Conservation (phyloP, 2,797 vertebrate genomes). For the Spatula clypeata region DNA sequence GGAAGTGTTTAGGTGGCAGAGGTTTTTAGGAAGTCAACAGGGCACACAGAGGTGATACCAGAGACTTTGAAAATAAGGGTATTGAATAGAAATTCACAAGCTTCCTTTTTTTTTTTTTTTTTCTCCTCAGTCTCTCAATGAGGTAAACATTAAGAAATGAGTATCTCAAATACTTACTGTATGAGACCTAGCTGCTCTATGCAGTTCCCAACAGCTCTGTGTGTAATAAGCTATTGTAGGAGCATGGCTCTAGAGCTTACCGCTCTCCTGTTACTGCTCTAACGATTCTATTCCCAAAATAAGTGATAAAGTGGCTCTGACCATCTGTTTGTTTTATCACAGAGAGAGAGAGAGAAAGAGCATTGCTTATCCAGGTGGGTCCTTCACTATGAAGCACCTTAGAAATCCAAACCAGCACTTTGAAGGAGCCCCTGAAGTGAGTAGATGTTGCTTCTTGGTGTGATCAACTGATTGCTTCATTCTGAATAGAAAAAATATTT, state of each 20-base stretch:
- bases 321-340: neutral
- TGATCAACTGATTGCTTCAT: neutral
- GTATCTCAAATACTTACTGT: neutral
- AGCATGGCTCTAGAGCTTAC: neutral
- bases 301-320: neutral
- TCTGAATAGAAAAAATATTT: neutral
- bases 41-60: neutral
- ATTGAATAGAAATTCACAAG: neutral
- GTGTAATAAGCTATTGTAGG: neutral
- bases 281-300: neutral
- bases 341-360: neutral
- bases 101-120: neutral
- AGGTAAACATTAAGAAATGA: neutral
- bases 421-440: conserved; percentile 42
- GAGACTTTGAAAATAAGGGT: conserved; percentile 61
- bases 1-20: neutral
- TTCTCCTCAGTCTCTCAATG: neutral
- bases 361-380: conserved; percentile 46
- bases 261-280: neutral
- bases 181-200: neutral
- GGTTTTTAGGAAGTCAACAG: neutral
- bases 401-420: conserved; percentile 67
- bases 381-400: conserved; percentile 69
- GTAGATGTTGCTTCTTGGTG: conserved; percentile 10
- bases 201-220: neutral